A percentile compares a stretch with the other conserved stretches of the same genome.
Evolutionary conservation across 2,113 vertebrate species (phyloP).

Genomic region (Polypterus bichir): DNA sequence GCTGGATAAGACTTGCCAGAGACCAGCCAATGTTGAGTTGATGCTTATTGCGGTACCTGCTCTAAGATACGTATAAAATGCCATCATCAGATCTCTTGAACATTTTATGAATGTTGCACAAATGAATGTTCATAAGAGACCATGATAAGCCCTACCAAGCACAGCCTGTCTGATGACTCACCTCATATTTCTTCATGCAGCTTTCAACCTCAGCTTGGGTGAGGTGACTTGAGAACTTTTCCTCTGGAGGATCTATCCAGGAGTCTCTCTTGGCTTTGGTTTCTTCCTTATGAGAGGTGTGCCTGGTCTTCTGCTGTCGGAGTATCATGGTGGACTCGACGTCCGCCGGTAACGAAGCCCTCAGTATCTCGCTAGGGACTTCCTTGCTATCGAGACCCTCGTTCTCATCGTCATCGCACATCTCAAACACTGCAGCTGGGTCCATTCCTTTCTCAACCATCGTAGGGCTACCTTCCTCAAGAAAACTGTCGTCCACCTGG

Average conservation of each 20-base stretch:
- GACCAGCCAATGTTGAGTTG: too few species aligned
- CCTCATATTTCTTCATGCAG: constrained; percentile 90
- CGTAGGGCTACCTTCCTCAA: constrained; percentile 88
- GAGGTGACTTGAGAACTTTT: constrained; percentile 55
- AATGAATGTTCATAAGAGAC: too few species aligned
- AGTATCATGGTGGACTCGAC: constrained; percentile 26
- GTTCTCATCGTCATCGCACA: constrained; percentile 71
- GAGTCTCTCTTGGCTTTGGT: constrained; percentile 56
- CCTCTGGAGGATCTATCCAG: constrained; percentile 85
- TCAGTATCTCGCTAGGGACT: constrained; percentile 16
- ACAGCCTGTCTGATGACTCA: constrained; percentile 28
- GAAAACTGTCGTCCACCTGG: constrained; percentile 52
- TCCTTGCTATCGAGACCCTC: constrained; percentile 53
- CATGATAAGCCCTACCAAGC: too few species aligned
- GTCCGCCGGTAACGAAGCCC: constrained; percentile 16
- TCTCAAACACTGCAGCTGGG: constrained; percentile 65
- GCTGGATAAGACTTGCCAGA: too few species aligned
- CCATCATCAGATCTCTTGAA: too few species aligned
- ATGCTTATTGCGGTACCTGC: too few species aligned
- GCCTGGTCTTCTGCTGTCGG: constrained; percentile 38
- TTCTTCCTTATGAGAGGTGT: constrained; percentile 42
- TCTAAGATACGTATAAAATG: too few species aligned
- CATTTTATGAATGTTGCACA: too few species aligned
- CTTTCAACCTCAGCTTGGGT: constrained; percentile 92
- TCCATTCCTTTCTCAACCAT: constrained; percentile 91